Conservation (phyloP, 2,888 invertebrate species). For the Thelaira solivaga region DNA sequence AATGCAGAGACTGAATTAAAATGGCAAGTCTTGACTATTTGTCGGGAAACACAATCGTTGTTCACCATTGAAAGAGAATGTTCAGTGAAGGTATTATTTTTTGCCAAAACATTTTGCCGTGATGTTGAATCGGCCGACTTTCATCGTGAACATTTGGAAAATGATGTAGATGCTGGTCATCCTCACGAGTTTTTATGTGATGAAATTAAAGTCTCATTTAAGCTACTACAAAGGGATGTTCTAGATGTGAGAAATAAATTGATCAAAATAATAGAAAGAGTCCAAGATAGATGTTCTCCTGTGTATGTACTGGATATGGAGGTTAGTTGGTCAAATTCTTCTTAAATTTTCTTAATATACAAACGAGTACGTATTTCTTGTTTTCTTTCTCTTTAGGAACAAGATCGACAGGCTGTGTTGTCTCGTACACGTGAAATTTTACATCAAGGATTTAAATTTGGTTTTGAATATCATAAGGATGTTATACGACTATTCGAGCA, state of each 20-base stretch:
- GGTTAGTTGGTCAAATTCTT: conserved; percentile 21
- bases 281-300: conserved; percentile 73
- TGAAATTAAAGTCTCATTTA: conserved; percentile 81
- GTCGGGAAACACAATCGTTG: conserved; percentile 87
- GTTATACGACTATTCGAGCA: conserved; percentile 78
- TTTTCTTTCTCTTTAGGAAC: conserved; percentile 60
- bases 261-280: conserved; percentile 74
- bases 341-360: neutral
- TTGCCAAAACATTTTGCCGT: conserved; percentile 86
- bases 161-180: conserved; percentile 71
- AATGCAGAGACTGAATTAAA: conserved; percentile 72
- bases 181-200: conserved; percentile 79
- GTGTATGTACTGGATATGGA: conserved; percentile 72
- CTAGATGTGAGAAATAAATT: conserved; percentile 76
- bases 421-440: conserved; percentile 85
- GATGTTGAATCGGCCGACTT: conserved; percentile 80
- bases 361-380: neutral
- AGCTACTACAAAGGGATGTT: conserved; percentile 79
- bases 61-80: conserved; percentile 89
- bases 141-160: conserved; percentile 76
- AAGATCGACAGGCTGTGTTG: conserved; percentile 80
- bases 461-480: conserved; percentile 85
- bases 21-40: conserved; percentile 78
- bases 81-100: conserved; percentile 87
- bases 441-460: conserved; percentile 92